These are phyloP conservation scores for Notarius lentiginosus DNA, from an alignment of 2,113 vertebrate genomes.

Conservation along the genomic window DNA sequence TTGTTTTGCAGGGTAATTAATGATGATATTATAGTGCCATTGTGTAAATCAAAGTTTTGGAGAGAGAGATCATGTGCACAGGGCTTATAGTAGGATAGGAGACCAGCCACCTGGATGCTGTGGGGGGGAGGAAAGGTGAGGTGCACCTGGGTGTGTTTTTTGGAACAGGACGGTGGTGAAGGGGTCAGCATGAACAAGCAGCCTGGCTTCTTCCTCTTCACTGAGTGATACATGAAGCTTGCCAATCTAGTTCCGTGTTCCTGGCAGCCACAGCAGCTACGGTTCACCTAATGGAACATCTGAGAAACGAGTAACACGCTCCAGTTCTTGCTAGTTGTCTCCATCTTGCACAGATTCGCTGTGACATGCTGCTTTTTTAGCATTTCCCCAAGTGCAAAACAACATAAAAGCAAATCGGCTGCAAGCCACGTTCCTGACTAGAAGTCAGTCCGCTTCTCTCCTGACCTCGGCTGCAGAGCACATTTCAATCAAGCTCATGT, in stretches of 20 bases:
- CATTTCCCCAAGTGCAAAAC: background rate
- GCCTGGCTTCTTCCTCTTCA: conserved; percentile 26
- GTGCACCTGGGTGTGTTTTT: conserved; percentile 10
- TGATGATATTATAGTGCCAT: background rate
- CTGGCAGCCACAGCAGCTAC: conserved; percentile 26
- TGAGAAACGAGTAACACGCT: conserved; percentile 27
- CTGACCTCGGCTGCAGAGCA: conserved; percentile 15
- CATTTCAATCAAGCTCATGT: conserved; percentile 42
- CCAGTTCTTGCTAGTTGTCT: conserved; percentile 8
- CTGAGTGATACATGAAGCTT: conserved; percentile 36
- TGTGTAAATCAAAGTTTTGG: background rate
- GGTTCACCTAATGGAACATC: conserved; percentile 34
- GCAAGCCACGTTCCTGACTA: background rate
- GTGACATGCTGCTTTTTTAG: background rate
- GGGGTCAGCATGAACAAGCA: conserved; percentile 18
- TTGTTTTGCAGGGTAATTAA: background rate
- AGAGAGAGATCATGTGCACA: conserved; percentile 14
- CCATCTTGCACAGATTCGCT: background rate
- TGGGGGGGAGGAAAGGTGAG: background rate
- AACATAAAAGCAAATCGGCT: background rate
- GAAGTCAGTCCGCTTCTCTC: background rate
- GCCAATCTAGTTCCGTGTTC: conserved; percentile 30
- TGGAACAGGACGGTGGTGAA: conserved; percentile 3
- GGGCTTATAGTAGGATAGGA: conserved; percentile 2
- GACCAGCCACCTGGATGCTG: conserved; percentile 31